Evolutionary conservation across 2,797 vertebrate genomes (phyloP).

Genomic region (Dendrocincla fuliginosa): DNA sequence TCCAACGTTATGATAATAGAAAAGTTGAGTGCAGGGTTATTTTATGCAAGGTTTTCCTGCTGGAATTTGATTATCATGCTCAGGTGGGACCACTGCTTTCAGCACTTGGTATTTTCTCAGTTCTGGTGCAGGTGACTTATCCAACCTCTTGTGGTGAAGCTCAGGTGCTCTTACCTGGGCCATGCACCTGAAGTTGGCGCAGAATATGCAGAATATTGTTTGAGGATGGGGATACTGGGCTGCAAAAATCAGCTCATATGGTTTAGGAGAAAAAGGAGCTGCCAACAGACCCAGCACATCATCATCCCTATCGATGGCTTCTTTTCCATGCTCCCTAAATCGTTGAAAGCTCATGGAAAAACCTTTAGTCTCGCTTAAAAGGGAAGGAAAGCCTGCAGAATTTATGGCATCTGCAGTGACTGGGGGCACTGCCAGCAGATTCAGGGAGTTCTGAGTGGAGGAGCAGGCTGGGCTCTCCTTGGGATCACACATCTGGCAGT

Average conservation of each 20-base stretch:
- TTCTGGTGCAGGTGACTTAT: background rate
- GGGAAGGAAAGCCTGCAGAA: background rate
- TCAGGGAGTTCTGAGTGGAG: background rate
- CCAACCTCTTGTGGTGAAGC: background rate
- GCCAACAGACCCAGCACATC: background rate
- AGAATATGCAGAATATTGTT: fast-evolving
- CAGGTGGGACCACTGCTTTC: background rate
- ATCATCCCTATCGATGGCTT: background rate
- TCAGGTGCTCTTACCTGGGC: background rate
- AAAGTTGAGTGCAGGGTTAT: background rate
- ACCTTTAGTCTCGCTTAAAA: background rate
- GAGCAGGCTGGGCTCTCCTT: background rate
- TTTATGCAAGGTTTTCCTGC: background rate
- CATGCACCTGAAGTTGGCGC: background rate
- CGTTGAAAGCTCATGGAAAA: background rate
- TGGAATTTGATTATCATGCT: background rate
- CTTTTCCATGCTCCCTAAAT: background rate
- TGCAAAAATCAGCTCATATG: fast-evolving
- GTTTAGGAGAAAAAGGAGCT: background rate
- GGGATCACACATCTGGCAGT: background rate
- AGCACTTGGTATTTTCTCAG: background rate
- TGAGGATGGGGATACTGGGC: background rate
- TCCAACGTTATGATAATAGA: background rate
- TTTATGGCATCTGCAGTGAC: conserved; percentile 25
- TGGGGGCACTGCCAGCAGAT: background rate